Evolutionary conservation across 2,888 invertebrate species (phyloP).

Genomic region (Lasioglossum oenotherae): DNA sequence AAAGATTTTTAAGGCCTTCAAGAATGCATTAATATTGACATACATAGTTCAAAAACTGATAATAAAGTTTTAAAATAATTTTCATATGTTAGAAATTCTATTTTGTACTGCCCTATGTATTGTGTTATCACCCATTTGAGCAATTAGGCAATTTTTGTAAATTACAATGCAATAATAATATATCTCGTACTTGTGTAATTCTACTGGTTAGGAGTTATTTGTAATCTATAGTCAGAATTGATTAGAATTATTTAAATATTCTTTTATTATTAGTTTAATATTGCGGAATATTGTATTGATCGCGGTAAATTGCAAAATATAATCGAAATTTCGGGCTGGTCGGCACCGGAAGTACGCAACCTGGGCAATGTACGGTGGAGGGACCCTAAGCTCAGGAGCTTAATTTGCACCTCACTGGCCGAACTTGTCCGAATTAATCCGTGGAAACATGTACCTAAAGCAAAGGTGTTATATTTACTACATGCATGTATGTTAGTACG

Average conservation of each 20-base stretch:
- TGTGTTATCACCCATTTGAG: background rate
- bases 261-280: background rate
- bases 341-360: background rate
- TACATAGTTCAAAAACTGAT: background rate
- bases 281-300: background rate
- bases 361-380: background rate
- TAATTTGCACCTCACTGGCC: conserved; percentile 7
- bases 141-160: background rate
- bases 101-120: background rate
- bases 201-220: background rate
- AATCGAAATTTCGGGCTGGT: background rate
- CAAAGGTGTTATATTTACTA: conserved; percentile 6
- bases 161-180: background rate
- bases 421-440: conserved; percentile 9
- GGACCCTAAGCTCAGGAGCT: background rate
- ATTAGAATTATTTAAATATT: background rate
- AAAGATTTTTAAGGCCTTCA: background rate
- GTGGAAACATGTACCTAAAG: background rate
- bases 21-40: background rate
- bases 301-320: background rate
- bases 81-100: background rate
- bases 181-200: background rate
- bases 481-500: background rate
- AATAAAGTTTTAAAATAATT: background rate
- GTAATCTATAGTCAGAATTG: background rate